phyloP scores from a whole-genome alignment of 2,113 vertebrate species.

The Bos taurus region DNA sequence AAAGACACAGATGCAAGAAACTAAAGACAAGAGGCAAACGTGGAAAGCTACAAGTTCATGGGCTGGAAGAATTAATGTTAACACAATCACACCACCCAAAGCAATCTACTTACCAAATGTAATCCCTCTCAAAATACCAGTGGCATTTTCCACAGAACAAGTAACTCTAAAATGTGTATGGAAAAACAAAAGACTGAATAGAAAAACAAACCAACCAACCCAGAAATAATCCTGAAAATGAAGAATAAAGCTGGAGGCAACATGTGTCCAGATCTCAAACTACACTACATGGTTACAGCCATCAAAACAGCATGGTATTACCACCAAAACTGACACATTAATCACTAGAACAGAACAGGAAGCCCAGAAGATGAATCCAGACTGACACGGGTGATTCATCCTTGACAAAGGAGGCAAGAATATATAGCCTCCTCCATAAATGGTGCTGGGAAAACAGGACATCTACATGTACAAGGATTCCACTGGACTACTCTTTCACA shows the following conservation, averaged over 20 bases:
- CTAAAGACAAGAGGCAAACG: background rate
- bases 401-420: background rate
- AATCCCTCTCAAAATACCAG: background rate
- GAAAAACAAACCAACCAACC: background rate
- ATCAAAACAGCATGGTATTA: background rate
- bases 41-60: background rate
- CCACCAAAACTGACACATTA: background rate
- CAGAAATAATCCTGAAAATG: background rate
- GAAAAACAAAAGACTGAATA: background rate
- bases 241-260: background rate
- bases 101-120: background rate
- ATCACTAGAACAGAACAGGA: background rate
- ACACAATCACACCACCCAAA: background rate
- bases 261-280: background rate
- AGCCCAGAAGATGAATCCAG: background rate
- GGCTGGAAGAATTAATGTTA: background rate
- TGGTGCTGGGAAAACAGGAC: background rate
- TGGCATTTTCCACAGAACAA: background rate
- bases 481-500: background rate
- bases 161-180: background rate
- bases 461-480: background rate
- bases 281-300: background rate
- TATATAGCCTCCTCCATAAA: background rate
- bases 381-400: background rate
- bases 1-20: background rate